Percentiles rank a stretch among this genome's conserved stretches.
Evolutionary conservation across 2,797 vertebrate genomes (phyloP).

Genomic region (Benthosema pterotum): DNA sequence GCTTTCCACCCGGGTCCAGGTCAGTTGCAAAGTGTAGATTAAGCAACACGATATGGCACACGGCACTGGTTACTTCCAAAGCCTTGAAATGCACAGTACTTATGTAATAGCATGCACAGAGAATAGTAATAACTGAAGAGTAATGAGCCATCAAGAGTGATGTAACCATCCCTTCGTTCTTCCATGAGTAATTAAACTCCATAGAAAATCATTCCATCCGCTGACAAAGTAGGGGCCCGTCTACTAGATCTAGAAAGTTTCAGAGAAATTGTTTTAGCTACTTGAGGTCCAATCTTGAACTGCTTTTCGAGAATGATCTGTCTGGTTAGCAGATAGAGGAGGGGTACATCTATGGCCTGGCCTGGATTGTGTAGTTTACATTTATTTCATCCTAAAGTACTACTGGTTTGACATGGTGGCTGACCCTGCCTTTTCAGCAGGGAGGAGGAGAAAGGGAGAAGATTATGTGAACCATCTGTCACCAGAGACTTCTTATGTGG

Average conservation of each 20-base stretch:
- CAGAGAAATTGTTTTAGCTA: conserved; percentile 12
- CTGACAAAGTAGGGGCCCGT: conserved; percentile 19
- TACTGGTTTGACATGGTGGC: too few relatives aligned
- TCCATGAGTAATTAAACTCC: conserved; percentile 55
- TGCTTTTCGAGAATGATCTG: too few relatives aligned
- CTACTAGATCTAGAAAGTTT: conserved; percentile 14
- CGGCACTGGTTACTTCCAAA: conserved; percentile 10
- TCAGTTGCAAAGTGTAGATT: neutral
- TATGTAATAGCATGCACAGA: conserved; percentile 59
- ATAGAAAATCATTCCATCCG: conserved; percentile 33
- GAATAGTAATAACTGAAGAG: conserved; percentile 44
- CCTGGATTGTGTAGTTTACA: too few relatives aligned
- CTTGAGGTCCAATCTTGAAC: too few relatives aligned
- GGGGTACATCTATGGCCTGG: too few relatives aligned
- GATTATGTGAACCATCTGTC: too few relatives aligned
- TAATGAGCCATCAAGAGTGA: conserved; percentile 69
- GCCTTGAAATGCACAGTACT: conserved; percentile 17
- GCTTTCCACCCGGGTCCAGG: neutral
- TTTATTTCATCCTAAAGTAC: too few relatives aligned
- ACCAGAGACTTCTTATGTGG: too few relatives aligned
- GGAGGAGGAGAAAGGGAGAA: too few relatives aligned
- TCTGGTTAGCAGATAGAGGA: too few relatives aligned
- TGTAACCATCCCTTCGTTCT: conserved; percentile 56
- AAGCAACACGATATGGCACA: neutral
- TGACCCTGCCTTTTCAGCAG: too few relatives aligned